Percentiles rank a stretch among this genome's conserved stretches.
Evolutionary conservation across 2,888 invertebrate species (phyloP).

Genomic region (Sabatieria punctata): DNA sequence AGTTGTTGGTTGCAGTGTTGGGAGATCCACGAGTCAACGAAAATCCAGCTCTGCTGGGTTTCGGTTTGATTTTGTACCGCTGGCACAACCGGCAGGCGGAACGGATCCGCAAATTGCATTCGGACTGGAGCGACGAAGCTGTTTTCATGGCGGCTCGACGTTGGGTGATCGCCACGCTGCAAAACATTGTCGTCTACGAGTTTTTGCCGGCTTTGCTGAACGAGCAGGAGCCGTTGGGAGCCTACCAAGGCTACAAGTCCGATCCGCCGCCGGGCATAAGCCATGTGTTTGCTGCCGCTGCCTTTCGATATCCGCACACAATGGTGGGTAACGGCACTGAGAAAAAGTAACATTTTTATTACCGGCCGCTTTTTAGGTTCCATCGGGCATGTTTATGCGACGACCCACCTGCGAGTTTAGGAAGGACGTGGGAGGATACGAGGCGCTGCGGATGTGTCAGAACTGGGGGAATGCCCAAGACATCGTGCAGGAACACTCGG

Average conservation of each 20-base stretch:
- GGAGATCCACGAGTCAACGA: slow-evolving; percentile 93
- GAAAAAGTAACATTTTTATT: slow-evolving; percentile 25
- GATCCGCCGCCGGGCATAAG: slow-evolving; percentile 88
- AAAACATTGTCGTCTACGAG: slow-evolving; percentile 89
- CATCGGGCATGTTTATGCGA: slow-evolving; percentile 27
- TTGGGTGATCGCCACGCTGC: slow-evolving; percentile 70
- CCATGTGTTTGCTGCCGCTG: slow-evolving; percentile 86
- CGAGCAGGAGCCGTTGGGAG: slow-evolving; percentile 40
- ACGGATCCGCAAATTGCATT: slow-evolving; percentile 56
- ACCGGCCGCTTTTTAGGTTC: slow-evolving; percentile 13
- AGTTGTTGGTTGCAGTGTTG: slow-evolving; percentile 51
- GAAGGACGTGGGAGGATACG: slow-evolving; percentile 61
- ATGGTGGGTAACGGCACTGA: slow-evolving; percentile 79
- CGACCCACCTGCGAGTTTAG: slow-evolving; percentile 49
- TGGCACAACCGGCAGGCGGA: slow-evolving; percentile 87
- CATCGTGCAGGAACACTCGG: slow-evolving; percentile 21
- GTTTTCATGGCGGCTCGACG: slow-evolving; percentile 75
- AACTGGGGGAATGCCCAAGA: slow-evolving; percentile 98
- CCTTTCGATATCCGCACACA: slow-evolving; percentile 87
- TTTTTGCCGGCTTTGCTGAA: slow-evolving; percentile 73
- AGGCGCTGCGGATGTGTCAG: slow-evolving; percentile 75
- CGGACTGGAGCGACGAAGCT: slow-evolving; percentile 80
- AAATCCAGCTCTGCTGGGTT: slow-evolving; percentile 80
- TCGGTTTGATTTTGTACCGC: slow-evolving; percentile 77
- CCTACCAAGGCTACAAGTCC: slow-evolving; percentile 57